Conservation (phyloP, 2,888 invertebrate genomes). For the Vesta saturnalis region DNA sequence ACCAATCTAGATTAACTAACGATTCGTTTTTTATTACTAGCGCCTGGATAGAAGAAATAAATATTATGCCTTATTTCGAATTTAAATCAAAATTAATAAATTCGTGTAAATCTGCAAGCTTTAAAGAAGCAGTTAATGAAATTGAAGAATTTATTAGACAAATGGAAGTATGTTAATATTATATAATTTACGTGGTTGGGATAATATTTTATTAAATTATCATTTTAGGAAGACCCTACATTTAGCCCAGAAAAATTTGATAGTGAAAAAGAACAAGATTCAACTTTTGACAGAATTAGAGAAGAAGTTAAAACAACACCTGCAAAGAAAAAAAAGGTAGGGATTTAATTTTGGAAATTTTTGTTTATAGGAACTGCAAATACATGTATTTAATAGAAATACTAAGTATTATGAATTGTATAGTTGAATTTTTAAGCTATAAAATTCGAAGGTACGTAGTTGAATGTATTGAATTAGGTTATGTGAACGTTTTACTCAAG, state of each 20-base stretch:
- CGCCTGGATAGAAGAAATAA: conserved; percentile 89
- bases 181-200: background rate
- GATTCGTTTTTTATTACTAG: conserved; percentile 62
- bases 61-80: conserved; percentile 83
- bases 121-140: conserved; percentile 82
- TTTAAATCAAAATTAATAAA: conserved; percentile 81
- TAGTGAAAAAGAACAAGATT: conserved; percentile 66
- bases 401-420: no score
- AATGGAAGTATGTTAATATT: conserved; percentile 16
- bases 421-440: no score
- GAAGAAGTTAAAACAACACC: conserved; percentile 38
- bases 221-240: conserved; percentile 60
- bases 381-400: no score
- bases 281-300: conserved; percentile 75
- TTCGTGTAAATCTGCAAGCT: conserved; percentile 77
- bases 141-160: conserved; percentile 83
- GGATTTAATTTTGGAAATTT: conserved; percentile 8
- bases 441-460: no score
- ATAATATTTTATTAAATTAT: background rate
- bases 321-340: conserved; percentile 52
- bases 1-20: no score
- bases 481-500: no score
- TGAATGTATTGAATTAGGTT: no score
- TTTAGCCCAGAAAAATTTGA: conserved; percentile 63
- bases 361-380: no score